These are phyloP conservation scores for Drosophila picticornis DNA, from an alignment of 2,888 invertebrate genomes.

Conservation along the genomic window DNA sequence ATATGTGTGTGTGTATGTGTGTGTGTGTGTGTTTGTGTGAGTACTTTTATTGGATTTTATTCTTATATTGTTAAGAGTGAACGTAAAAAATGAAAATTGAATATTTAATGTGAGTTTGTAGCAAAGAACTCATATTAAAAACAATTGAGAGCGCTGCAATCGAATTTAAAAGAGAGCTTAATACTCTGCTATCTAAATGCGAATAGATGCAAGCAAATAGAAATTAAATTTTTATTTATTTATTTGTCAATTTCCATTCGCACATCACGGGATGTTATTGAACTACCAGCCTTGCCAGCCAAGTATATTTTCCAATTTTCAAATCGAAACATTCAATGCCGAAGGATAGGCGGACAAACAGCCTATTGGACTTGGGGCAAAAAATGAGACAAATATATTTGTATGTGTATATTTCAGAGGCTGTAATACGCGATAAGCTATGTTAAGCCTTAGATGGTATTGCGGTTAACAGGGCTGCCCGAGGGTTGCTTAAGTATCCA, in stretches of 20 bases:
- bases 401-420: conserved; percentile 2
- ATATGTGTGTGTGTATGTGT: neutral
- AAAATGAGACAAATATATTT: neutral
- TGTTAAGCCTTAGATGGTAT: neutral
- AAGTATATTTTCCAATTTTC: neutral
- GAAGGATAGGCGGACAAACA: neutral
- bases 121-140: conserved; percentile 30
- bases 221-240: neutral
- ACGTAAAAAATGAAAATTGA: conserved; percentile 61
- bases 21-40: neutral
- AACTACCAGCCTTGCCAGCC: neutral
- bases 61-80: conserved; percentile 38
- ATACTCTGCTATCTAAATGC: neutral
- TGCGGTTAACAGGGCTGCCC: neutral
- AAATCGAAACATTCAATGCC: neutral
- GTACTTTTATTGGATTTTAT: conserved; percentile 45
- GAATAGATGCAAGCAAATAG: neutral
- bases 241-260: neutral
- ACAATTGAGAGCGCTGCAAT: neutral
- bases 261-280: neutral
- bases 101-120: conserved; percentile 62
- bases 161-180: neutral
- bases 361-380: neutral
- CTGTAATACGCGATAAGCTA: conserved; percentile 5
- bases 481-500: neutral